A percentile compares a stretch with the other conserved stretches of the same genome.
These are phyloP conservation scores for Dendropsophus ebraccatus DNA, from an alignment of 2,113 vertebrate species.

Conservation along the genomic window DNA sequence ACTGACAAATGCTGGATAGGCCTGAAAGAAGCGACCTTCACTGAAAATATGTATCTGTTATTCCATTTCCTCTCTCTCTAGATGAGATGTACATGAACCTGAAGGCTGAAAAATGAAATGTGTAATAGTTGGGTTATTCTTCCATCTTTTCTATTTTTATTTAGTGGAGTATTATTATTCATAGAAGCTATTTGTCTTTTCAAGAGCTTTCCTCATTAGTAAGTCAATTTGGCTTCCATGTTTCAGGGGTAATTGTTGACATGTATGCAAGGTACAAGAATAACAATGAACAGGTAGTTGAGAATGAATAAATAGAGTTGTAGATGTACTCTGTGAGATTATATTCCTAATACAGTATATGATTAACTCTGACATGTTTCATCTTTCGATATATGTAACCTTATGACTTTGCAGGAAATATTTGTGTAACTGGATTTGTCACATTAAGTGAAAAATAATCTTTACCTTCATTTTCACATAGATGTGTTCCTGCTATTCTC, in stretches of 20 bases:
- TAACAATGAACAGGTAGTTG: not conserved
- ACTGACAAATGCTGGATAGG: not conserved
- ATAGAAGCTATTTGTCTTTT: conserved; percentile 5
- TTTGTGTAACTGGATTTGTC: not conserved
- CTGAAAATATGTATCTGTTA: not conserved
- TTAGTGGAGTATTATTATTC: conserved; percentile 1
- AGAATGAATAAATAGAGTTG: not conserved
- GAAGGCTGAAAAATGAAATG: not conserved
- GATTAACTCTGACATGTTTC: conserved; percentile 1
- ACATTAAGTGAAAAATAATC: not conserved
- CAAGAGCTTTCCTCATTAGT: conserved; percentile 6
- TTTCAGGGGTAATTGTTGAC: not conserved
- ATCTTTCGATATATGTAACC: not conserved
- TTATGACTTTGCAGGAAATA: not conserved
- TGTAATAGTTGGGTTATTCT: conserved; percentile 8
- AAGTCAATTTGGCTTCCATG: not conserved
- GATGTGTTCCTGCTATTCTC: not conserved
- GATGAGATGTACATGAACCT: not conserved
- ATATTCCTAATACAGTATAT: not conserved
- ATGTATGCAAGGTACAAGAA: not conserved
- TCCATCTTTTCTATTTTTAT: not conserved
- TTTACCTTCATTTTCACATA: not conserved
- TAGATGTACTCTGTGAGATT: not conserved
- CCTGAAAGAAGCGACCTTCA: not conserved
- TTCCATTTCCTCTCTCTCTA: not conserved